These are phyloP conservation scores for Hoplostethus mediterraneus DNA, from an alignment of 2,797 vertebrate species.

Conservation along the genomic window DNA sequence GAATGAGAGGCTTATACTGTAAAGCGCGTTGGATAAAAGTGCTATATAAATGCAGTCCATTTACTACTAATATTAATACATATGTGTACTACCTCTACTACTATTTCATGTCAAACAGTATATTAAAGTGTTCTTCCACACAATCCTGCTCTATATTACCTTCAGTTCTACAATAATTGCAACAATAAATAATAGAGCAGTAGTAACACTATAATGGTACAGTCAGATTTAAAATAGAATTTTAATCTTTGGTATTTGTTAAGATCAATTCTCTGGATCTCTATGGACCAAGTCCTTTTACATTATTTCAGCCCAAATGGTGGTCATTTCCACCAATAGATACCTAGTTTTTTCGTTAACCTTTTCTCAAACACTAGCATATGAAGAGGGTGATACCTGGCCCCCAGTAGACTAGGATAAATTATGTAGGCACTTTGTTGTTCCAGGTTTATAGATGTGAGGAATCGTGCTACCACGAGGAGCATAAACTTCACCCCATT, in stretches of 20 bases:
- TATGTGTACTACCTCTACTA: no score
- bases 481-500: neutral
- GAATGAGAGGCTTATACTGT: no score
- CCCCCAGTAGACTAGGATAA: neutral
- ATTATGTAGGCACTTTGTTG: neutral
- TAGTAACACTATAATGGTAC: slow-evolving; percentile 29
- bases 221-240: neutral
- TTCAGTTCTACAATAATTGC: neutral
- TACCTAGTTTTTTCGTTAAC: neutral
- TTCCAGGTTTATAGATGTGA: neutral
- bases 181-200: neutral
- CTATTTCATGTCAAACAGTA: no score
- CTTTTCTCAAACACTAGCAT: neutral
- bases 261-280: neutral
- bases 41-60: no score
- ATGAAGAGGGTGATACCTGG: neutral
- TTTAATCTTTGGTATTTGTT: neutral
- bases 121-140: no score
- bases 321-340: neutral
- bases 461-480: neutral
- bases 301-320: neutral
- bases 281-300: neutral
- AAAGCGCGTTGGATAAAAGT: no score
- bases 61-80: no score
- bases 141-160: neutral